These are phyloP conservation scores for Periophthalmus modestus DNA, from an alignment of 2,113 vertebrate genomes.

Conservation along the genomic window DNA sequence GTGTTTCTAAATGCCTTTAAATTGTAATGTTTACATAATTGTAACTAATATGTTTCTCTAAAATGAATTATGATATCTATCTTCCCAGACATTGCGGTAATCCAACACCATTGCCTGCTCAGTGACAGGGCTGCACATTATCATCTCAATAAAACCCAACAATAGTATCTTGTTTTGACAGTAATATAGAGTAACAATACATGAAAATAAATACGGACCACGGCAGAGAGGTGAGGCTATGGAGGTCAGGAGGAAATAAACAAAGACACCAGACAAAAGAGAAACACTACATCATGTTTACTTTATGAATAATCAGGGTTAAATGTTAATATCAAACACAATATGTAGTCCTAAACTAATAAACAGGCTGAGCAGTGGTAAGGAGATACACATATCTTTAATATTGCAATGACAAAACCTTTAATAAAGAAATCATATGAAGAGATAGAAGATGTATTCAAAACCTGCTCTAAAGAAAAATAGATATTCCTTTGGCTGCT, in stretches of 20 bases:
- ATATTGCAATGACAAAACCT: not conserved
- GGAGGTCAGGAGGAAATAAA: slow-evolving; percentile 34
- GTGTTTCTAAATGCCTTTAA: not conserved
- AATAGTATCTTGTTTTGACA: slow-evolving; percentile 26
- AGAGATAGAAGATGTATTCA: not conserved
- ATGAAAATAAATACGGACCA: slow-evolving; percentile 29
- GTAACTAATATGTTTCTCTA: not conserved
- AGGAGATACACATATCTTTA: not conserved
- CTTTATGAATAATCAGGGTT: slow-evolving; percentile 5
- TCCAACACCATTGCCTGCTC: not conserved
- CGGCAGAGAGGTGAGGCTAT: slow-evolving; percentile 37
- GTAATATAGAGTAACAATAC: slow-evolving; percentile 16
- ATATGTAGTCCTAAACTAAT: not conserved
- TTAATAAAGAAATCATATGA: not conserved
- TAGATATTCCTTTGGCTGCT: too few relatives aligned
- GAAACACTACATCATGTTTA: not conserved
- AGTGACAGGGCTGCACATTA: not conserved
- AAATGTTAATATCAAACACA: not conserved
- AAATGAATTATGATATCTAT: not conserved
- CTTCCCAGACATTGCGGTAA: not conserved
- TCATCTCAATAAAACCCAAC: slow-evolving; percentile 7
- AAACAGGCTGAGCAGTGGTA: not conserved
- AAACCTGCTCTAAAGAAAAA: not conserved
- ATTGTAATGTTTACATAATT: not conserved
- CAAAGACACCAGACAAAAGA: slow-evolving; percentile 7